A percentile compares a stretch with the other conserved stretches of the same genome.
These are phyloP conservation scores for Cecropterus lyciades DNA, from an alignment of 1,140 invertebrate species.

Conservation along the genomic window DNA sequence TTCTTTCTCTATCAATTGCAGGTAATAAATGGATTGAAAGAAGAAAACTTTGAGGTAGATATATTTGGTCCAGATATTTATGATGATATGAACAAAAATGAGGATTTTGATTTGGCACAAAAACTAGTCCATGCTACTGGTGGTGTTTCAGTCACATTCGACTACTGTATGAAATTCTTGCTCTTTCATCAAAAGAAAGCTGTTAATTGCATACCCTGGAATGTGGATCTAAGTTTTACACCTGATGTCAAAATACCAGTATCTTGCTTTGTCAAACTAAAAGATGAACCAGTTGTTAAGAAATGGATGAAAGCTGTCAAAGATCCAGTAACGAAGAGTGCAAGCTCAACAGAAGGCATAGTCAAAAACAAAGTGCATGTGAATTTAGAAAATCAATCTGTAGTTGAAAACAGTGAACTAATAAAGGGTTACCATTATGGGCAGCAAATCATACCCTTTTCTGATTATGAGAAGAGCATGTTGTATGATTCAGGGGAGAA, in stretches of 20 bases:
- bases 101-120: constrained; percentile 54
- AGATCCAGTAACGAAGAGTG: constrained; percentile 61
- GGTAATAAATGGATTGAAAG: constrained; percentile 60
- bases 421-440: constrained; percentile 75
- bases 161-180: constrained; percentile 69
- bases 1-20: constrained; percentile 14
- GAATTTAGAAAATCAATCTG: constrained; percentile 65
- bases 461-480: constrained; percentile 68
- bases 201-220: constrained; percentile 63
- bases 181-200: constrained; percentile 72
- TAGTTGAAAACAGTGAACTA: constrained; percentile 51
- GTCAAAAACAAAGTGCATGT: constrained; percentile 55
- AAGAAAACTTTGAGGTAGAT: constrained; percentile 71
- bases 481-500: constrained; percentile 73
- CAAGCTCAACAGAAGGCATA: constrained; percentile 59
- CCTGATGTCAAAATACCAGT: constrained; percentile 79
- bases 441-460: constrained; percentile 70
- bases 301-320: constrained; percentile 63
- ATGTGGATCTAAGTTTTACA: constrained; percentile 76
- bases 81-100: constrained; percentile 50
- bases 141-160: constrained; percentile 68
- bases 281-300: constrained; percentile 67
- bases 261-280: constrained; percentile 67
- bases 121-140: constrained; percentile 67
- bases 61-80: constrained; percentile 73